Base-by-base conservation (phyloP, 2,797 vertebrate genomes). In the Semotilus atromaculatus region DNA sequence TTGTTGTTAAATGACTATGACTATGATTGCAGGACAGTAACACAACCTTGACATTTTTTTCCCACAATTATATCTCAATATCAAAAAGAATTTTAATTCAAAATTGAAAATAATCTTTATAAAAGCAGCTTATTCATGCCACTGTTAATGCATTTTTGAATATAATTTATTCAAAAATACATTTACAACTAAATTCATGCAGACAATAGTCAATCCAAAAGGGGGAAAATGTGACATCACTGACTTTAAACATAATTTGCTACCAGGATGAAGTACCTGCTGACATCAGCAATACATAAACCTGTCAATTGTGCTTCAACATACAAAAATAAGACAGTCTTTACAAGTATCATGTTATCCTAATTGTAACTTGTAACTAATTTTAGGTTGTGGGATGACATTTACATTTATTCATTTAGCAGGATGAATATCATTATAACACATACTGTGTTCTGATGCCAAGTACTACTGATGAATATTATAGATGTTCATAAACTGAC, bases 401-500 rank as follows among this genome's bases (percentile, higher is more conserved):
- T 48, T 48, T 48, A 48, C 45, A 48, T 16, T 48, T 48, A 48
- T 48, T 48, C 1, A 48, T 48, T 48, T 16, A 48, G 45, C 45
- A 48, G 45, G 45, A 48, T 48, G 45, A n/a, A 13, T 6, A 21
- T 82, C 14, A 66, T n/a, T 55, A 71, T 18, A 29, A 71, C 72
- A 74, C 66, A 64, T 62, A 72, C 43, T 64, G 29, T 68, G 83
- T 19, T 82, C 40, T 43, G 75, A 84, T 88, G 84, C 38, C 64
- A 89, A 66, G 78, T 64, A 79, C 21, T 80, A 36, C 13, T 43
- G 70, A 79, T 60, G 64, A n/a, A 62, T 89, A 77, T 88, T 55
- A 88, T 80, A 89, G 64, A 85, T 91, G 85, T 86, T 71, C 87
- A 70, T 36, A 88, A 74, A 91, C 79, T 89, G 74, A 66, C 72